phyloP scores from a whole-genome alignment of 2,888 invertebrate species.

The Polietes domitor region DNA sequence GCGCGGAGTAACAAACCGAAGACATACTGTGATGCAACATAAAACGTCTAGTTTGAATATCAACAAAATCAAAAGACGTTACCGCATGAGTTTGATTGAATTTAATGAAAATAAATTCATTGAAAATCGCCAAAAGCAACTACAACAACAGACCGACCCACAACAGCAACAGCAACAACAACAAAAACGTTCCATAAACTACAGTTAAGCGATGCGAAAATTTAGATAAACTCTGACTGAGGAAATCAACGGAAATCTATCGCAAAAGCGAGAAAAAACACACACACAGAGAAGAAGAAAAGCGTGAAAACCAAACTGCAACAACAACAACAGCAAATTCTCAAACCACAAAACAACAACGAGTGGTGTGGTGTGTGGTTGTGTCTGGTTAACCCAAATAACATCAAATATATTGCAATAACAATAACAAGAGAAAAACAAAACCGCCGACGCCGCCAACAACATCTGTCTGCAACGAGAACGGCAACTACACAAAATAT shows the following conservation, averaged over 20 bases:
- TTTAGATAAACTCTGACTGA: not conserved
- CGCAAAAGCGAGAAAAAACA: not conserved
- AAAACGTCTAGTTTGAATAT: constrained; percentile 60
- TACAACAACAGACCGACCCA: constrained; percentile 20
- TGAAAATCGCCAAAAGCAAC: constrained; percentile 24
- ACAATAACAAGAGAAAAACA: not conserved
- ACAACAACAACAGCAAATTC: not conserved
- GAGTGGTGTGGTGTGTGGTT: not conserved
- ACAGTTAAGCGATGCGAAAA: constrained; percentile 14
- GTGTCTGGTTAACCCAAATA: constrained; percentile 34
- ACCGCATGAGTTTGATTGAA: constrained; percentile 68
- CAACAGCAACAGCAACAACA: constrained; percentile 17
- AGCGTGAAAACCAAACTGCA: no score
- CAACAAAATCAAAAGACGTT: constrained; percentile 65
- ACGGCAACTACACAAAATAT: not conserved
- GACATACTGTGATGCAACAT: constrained; percentile 63
- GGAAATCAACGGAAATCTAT: not conserved
- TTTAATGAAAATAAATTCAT: constrained; percentile 70
- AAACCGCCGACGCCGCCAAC: not conserved
- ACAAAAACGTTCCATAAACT: not conserved
- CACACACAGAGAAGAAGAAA: not conserved
- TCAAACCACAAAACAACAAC: constrained; percentile 6
- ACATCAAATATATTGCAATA: constrained; percentile 10
- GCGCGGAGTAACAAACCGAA: not conserved
- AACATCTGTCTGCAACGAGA: not conserved